phyloP scores from a whole-genome alignment of 2,888 invertebrate genomes.

The Eupithecia subfuscata region DNA sequence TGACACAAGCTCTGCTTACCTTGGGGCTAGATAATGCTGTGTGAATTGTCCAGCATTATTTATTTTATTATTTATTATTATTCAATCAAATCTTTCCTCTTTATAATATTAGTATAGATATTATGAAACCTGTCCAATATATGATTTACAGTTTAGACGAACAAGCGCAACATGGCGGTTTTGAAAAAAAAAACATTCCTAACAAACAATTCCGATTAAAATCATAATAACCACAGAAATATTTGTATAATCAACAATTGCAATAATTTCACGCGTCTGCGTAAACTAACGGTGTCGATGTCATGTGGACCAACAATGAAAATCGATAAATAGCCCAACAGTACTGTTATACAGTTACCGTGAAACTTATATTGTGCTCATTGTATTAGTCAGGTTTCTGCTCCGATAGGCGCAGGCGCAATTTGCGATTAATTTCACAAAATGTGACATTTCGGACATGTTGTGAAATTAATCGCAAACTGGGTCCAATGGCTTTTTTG shows the following conservation, averaged over 20 bases:
- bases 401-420: constrained; percentile 37
- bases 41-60: no score
- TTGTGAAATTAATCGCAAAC: constrained; percentile 38
- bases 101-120: no score
- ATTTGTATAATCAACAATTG: constrained; percentile 48
- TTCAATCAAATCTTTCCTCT: no score
- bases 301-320: constrained; percentile 65
- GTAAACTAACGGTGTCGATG: constrained; percentile 69
- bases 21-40: no score
- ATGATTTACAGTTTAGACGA: background rate
- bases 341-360: constrained; percentile 55
- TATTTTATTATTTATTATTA: no score
- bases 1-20: no score
- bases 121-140: background rate
- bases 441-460: constrained; percentile 32
- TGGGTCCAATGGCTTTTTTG: constrained; percentile 35
- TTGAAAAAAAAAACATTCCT: background rate
- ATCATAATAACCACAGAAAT: constrained; percentile 16
- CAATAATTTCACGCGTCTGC: constrained; percentile 66
- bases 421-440: constrained; percentile 25
- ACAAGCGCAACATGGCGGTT: background rate
- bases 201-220: constrained; percentile 7
- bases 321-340: constrained; percentile 61
- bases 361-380: constrained; percentile 30
- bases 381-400: constrained; percentile 42